These are phyloP conservation scores for Melitaea athalia DNA, from an alignment of 2,888 invertebrate genomes.

Conservation along the genomic window DNA sequence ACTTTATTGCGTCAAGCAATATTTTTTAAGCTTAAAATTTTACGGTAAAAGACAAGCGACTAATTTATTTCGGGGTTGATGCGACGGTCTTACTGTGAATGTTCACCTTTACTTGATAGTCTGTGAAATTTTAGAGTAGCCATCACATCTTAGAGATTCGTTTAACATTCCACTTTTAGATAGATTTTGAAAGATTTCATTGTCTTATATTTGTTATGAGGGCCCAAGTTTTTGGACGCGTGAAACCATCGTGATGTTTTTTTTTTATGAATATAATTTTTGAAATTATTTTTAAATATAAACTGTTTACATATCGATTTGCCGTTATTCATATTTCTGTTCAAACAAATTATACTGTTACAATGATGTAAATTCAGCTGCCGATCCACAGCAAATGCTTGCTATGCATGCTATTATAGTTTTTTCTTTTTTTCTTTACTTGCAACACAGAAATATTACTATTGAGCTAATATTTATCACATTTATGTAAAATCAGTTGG, in stretches of 20 bases:
- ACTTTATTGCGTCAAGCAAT: not conserved
- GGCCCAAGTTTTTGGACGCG: slow-evolving; percentile 15
- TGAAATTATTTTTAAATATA: not conserved
- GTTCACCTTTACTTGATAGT: slow-evolving; percentile 12
- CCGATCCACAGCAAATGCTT: not conserved
- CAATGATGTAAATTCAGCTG: not conserved
- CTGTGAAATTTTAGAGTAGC: slow-evolving; percentile 28
- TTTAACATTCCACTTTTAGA: slow-evolving; percentile 52
- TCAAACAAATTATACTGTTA: too few species aligned
- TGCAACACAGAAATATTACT: not conserved
- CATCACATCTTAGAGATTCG: slow-evolving; percentile 54
- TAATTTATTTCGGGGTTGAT: not conserved
- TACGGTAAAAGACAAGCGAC: not conserved
- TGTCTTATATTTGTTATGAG: slow-evolving; percentile 6
- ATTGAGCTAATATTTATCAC: too few species aligned
- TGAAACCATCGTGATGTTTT: not conserved
- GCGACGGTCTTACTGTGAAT: not conserved
- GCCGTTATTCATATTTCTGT: not conserved
- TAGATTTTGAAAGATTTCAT: slow-evolving; percentile 26
- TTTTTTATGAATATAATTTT: slow-evolving; percentile 5
- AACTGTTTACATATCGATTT: not conserved
- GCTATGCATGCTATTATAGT: not conserved
- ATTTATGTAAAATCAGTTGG: too few species aligned
- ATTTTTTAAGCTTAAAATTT: not conserved
- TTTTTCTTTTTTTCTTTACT: not conserved